phyloP scores from a whole-genome alignment of 2,888 invertebrate genomes.

The Cataglyphis cursor region DNA sequence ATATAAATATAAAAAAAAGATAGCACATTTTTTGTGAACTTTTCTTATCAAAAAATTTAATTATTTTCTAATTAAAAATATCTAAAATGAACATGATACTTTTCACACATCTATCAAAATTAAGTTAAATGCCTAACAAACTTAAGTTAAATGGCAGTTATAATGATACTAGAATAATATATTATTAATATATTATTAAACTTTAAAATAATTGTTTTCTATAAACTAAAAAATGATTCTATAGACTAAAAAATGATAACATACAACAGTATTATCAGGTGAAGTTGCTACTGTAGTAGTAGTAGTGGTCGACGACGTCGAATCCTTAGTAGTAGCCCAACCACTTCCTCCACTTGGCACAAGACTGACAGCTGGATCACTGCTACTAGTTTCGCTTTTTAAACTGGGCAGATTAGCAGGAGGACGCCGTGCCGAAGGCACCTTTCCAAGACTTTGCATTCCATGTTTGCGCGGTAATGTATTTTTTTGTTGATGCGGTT shows the following conservation, averaged over 20 bases:
- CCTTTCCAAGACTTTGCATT: conserved; percentile 99
- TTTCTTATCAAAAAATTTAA: neutral
- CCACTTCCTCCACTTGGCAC: conserved; percentile 93
- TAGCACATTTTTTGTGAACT: neutral
- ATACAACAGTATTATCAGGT: conserved; percentile 83
- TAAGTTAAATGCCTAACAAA: neutral
- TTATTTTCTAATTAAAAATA: neutral
- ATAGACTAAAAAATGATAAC: conserved; percentile 26
- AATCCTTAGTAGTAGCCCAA: conserved; percentile 91
- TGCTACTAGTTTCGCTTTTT: conserved; percentile 96
- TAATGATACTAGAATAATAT: neutral
- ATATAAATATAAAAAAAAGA: neutral
- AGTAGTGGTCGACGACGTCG: conserved; percentile 86
- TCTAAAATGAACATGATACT: neutral
- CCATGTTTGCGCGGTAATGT: conserved; percentile 99
- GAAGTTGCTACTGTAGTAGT: conserved; percentile 80
- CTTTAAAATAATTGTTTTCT: neutral
- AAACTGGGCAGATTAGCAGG: conserved; percentile 99
- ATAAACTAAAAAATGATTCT: conserved; percentile 3
- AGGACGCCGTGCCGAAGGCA: conserved; percentile 98
- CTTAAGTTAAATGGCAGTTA: neutral
- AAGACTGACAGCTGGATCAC: conserved; percentile 92
- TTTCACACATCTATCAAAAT: neutral
- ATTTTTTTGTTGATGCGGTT: conserved; percentile 95
- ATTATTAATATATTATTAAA: neutral